These are phyloP conservation scores for Neoniphon sammara DNA, from an alignment of 2,797 vertebrate species.

Conservation along the genomic window DNA sequence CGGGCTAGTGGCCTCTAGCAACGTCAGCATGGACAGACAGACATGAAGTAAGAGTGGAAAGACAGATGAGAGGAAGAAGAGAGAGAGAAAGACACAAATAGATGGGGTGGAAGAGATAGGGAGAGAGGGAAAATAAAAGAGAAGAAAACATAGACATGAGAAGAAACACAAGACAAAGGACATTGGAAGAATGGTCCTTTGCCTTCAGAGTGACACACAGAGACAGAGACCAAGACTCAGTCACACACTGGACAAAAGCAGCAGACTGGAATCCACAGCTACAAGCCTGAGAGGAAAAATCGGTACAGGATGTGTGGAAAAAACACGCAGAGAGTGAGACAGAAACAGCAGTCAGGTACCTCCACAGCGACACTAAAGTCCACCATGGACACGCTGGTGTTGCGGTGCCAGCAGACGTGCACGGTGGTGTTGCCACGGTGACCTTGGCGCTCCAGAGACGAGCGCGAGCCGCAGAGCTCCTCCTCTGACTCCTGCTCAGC, in stretches of 20 bases:
- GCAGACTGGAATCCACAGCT: constrained; percentile 2
- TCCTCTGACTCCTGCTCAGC: constrained; percentile 93
- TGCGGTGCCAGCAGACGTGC: constrained; percentile 97
- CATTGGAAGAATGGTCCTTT: constrained; percentile 30
- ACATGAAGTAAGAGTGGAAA: neutral
- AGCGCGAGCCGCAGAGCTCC: constrained; percentile 90
- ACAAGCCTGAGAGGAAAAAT: neutral
- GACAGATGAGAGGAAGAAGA: constrained; percentile 6
- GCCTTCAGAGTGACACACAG: neutral
- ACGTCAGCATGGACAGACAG: constrained; percentile 49
- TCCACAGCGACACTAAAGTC: constrained; percentile 96
- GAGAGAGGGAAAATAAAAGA: neutral
- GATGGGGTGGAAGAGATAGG: neutral
- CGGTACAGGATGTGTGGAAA: neutral
- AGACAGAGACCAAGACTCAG: neutral
- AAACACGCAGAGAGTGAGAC: constrained; percentile 17
- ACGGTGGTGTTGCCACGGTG: constrained; percentile 91
- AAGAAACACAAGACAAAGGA: constrained; percentile 35
- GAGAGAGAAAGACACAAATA: neutral
- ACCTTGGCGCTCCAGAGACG: constrained; percentile 92
- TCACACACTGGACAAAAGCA: constrained; percentile 18
- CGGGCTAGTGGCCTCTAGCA: constrained; percentile 77
- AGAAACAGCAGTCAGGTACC: constrained; percentile 78
- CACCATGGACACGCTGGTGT: constrained; percentile 96
- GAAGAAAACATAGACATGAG: constrained; percentile 36